phyloP scores from a whole-genome alignment of 2,113 vertebrate species.

The Stigmatopora nigra region DNA sequence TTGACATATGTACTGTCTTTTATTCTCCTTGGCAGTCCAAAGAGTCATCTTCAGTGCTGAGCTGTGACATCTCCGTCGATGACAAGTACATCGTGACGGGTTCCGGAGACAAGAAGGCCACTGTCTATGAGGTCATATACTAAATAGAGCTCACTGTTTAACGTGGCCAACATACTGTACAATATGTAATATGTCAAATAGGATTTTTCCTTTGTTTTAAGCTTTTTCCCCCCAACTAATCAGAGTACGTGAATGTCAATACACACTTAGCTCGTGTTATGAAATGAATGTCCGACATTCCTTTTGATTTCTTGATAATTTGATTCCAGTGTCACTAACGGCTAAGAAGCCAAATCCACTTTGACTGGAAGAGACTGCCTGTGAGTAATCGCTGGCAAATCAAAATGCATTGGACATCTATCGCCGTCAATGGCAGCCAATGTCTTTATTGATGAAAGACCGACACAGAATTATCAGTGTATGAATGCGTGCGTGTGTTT shows the following conservation, averaged over 20 bases:
- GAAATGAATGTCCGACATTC: not conserved
- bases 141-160: slow-evolving; percentile 61
- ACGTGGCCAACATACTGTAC: slow-evolving; percentile 26
- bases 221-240: not conserved
- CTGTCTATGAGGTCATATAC: slow-evolving; percentile 97
- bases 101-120: slow-evolving; percentile 96
- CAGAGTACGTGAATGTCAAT: slow-evolving; percentile 28
- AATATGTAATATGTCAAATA: slow-evolving; percentile 37
- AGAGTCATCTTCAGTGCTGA: slow-evolving; percentile 93
- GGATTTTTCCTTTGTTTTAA: slow-evolving; percentile 28
- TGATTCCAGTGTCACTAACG: too few relatives aligned
- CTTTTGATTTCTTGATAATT: not conserved
- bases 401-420: too few relatives aligned
- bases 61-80: slow-evolving; percentile 93
- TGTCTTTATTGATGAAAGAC: not conserved
- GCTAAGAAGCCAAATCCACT: too few relatives aligned
- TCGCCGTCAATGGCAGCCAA: too few relatives aligned
- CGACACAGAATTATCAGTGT: not conserved
- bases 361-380: too few relatives aligned
- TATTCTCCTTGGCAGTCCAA: slow-evolving; percentile 76
- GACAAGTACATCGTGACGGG: slow-evolving; percentile 97
- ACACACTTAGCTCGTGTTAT: slow-evolving; percentile 20
- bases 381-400: too few relatives aligned
- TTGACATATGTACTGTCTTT: slow-evolving; percentile 2
- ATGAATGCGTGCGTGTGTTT: slow-evolving; percentile 9